Percentiles rank a stretch among this genome's conserved stretches.
phyloP scores from a whole-genome alignment of 2,113 vertebrate genomes.

The Zingel zingel region DNA sequence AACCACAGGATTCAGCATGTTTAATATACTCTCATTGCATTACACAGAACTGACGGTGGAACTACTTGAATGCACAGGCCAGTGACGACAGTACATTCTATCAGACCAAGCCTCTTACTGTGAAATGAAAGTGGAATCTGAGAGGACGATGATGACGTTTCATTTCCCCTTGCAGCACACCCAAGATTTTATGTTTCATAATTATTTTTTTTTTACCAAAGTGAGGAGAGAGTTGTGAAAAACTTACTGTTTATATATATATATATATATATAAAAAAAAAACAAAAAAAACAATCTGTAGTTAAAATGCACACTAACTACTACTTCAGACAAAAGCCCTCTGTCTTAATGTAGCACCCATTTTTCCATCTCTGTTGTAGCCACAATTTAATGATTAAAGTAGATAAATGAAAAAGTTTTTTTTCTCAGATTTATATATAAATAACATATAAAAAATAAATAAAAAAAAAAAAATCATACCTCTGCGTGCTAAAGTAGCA shows the following conservation, averaged over 20 bases:
- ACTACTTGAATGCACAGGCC: neutral
- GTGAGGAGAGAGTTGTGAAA: neutral
- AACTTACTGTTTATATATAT: too few relatives aligned
- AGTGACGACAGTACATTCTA: neutral
- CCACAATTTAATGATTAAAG: neutral
- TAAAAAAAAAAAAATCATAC: too few relatives aligned
- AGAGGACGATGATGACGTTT: neutral
- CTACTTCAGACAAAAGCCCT: neutral
- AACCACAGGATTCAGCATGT: neutral
- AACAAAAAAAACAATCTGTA: neutral
- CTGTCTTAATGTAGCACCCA: too few relatives aligned
- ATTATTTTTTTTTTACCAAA: too few relatives aligned
- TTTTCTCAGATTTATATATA: too few relatives aligned
- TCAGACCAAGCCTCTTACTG: neutral
- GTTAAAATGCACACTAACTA: neutral
- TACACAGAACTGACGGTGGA: neutral
- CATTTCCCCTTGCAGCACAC: constrained; percentile 5
- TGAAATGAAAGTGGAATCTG: constrained; percentile 44
- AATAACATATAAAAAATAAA: too few relatives aligned
- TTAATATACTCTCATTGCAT: neutral
- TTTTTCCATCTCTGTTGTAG: neutral
- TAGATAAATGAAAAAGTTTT: too few relatives aligned
- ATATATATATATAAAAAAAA: too few relatives aligned
- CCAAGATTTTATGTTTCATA: too few relatives aligned
- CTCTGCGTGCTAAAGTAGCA: too few relatives aligned